phyloP scores from a whole-genome alignment of 2,113 vertebrate genomes.

The Girardinichthys multiradiatus region DNA sequence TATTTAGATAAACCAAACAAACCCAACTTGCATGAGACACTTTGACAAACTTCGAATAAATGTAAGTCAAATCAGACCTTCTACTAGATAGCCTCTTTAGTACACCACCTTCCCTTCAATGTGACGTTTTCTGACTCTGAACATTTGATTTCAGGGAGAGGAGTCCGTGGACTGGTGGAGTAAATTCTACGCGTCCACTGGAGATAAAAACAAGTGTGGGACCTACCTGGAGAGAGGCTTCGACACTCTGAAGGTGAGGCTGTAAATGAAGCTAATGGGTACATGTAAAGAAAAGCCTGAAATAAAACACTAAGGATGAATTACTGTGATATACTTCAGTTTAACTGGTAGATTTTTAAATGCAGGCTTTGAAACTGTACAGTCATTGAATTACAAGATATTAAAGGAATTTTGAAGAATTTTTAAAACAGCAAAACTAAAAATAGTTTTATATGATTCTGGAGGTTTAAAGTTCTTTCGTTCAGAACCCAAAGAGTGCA shows the following conservation, averaged over 20 bases:
- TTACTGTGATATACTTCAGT: too few relatives aligned
- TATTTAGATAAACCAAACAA: background rate
- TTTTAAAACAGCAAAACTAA: too few relatives aligned
- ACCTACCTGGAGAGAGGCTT: slow-evolving; percentile 90
- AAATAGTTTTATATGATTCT: too few relatives aligned
- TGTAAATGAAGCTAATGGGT: background rate
- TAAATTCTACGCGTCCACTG: slow-evolving; percentile 92
- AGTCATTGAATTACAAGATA: too few relatives aligned
- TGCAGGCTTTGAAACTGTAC: too few relatives aligned
- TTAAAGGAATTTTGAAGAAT: too few relatives aligned
- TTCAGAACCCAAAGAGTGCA: too few relatives aligned
- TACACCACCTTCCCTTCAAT: background rate
- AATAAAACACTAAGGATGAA: background rate
- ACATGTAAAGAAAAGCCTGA: background rate
- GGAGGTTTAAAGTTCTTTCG: too few relatives aligned
- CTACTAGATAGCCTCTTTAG: background rate
- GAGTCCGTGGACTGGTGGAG: slow-evolving; percentile 99
- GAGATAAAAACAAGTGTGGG: slow-evolving; percentile 90
- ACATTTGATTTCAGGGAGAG: slow-evolving; percentile 83
- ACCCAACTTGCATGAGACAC: background rate
- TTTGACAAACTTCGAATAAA: background rate
- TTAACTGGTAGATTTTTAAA: too few relatives aligned
- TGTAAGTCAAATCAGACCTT: background rate
- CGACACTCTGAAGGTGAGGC: slow-evolving; percentile 88
- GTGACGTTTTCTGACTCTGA: slow-evolving; percentile 20